phyloP scores from a whole-genome alignment of 2,113 vertebrate species.

The Laterallus jamaicensis region DNA sequence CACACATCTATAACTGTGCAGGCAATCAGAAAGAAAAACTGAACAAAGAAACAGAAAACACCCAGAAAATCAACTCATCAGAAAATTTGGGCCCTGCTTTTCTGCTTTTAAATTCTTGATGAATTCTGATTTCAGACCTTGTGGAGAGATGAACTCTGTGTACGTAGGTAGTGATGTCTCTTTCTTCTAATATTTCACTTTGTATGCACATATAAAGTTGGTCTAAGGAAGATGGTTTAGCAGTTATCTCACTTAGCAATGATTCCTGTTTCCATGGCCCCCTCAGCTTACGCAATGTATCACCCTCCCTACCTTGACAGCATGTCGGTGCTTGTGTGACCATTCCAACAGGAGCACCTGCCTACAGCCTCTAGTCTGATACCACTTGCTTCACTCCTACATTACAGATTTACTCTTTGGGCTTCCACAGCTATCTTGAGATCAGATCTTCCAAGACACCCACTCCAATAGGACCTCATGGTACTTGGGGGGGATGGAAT shows the following conservation, averaged over 20 bases:
- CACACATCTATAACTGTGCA: neutral
- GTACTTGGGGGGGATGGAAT: neutral
- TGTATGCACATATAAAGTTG: neutral
- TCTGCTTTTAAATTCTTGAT: neutral
- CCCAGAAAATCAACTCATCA: no score
- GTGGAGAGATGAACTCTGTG: neutral
- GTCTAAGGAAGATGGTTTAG: neutral
- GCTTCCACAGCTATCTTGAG: neutral
- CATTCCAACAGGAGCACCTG: neutral
- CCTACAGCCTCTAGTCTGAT: neutral
- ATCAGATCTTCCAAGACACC: neutral
- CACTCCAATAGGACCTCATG: neutral
- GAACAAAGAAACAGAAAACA: no score
- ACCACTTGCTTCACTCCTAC: neutral
- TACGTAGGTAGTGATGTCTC: neutral
- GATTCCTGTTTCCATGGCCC: neutral
- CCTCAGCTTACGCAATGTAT: neutral
- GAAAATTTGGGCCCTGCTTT: neutral
- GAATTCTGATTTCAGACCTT: neutral
- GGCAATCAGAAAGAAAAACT: neutral
- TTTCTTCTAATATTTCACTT: neutral
- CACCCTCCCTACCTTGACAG: neutral
- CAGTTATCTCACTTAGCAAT: neutral
- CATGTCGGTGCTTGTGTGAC: neutral
- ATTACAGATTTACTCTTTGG: neutral